Percentiles rank a stretch among this genome's conserved stretches.
These are phyloP conservation scores for Mesorhabditis spiculigera DNA, from an alignment of 2,888 invertebrate genomes.

Conservation along the genomic window DNA sequence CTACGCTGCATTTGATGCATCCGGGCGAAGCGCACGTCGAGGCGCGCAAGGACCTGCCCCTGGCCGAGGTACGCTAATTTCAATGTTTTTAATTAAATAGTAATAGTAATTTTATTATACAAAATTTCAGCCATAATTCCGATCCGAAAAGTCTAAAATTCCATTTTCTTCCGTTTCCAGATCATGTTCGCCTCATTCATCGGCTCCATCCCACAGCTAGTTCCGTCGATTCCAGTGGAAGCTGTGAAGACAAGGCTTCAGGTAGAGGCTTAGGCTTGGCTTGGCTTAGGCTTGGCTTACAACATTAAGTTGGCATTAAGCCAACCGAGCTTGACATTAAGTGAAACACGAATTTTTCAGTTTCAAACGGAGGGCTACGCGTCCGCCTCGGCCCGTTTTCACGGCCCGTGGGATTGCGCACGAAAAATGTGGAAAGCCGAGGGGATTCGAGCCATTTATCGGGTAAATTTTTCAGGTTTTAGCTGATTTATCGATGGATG, in stretches of 20 bases:
- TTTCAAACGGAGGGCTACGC: constrained; percentile 40
- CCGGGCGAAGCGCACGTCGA: constrained; percentile 40
- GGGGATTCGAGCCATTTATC: constrained; percentile 16
- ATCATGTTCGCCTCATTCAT: constrained; percentile 68
- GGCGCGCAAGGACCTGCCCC: constrained; percentile 41
- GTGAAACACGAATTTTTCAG: constrained; percentile 31
- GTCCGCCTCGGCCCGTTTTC: constrained; percentile 10
- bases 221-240: constrained; percentile 70
- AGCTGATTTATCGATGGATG: too few species aligned
- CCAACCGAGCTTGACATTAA: too few species aligned
- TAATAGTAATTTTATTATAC: too few species aligned
- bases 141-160: not conserved
- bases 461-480: not conserved
- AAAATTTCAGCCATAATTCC: too few species aligned
- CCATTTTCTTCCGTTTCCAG: constrained; percentile 49
- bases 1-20: constrained; percentile 60
- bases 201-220: constrained; percentile 67
- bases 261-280: constrained; percentile 54
- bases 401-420: constrained; percentile 20
- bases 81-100: not conserved
- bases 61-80: constrained; percentile 26
- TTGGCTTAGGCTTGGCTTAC: too few species aligned
- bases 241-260: constrained; percentile 71
- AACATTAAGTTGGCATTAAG: too few species aligned
- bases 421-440: constrained; percentile 1